Evolutionary conservation across 2,888 invertebrate species (phyloP), one percentile per base, ranked within the genome.

Genomic region (Drosophila parthenogenetica): DNA sequence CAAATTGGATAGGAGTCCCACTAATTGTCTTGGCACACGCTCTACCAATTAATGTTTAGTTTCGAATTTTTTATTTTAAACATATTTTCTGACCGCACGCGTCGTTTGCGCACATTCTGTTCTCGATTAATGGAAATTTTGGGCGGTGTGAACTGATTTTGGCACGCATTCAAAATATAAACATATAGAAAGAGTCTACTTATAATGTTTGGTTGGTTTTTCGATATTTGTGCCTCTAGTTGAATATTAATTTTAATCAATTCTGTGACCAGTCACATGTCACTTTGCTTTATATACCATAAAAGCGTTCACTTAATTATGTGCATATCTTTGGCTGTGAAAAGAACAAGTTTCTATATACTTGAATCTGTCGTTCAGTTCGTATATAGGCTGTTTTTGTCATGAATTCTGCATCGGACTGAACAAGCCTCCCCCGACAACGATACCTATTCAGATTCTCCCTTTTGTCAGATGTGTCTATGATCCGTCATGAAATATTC

Each of bases 121-220:
- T 35, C 11, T 19, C 2, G 16, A 32, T 42, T 32, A 70, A 48
- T 19, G 35, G 11, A 35, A 14, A 11, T 25, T 16, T 14, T 32
- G 29, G 40, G 13, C 11, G 16, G 13, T 16, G n/a, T 29, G 53
- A 42, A 14, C 17, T 45, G 43, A 55, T 43, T 55, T 86, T 86
- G 86, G 86, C 83, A 86, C 72, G 64, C 70, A 68, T 49, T 73
- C 77, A 79, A 73, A 62, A 69, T 63, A 62, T 51, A 63, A 77
- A 67, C 22, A 35, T 48, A 16, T 29, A 39, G 48, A 55, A 57
- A 57, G 43, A 48, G 13, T 62, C 39, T 35, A 40, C 29, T 58
- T 35, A 43, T 40, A 42, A 37, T 43, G 58, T 64, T 53, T 43
- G 35, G 35, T 22, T 17, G 14, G 57, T 45, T 51, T 49, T 42